Base-by-base conservation (phyloP, 2,888 invertebrate species). In the Platypus cylindrus region DNA sequence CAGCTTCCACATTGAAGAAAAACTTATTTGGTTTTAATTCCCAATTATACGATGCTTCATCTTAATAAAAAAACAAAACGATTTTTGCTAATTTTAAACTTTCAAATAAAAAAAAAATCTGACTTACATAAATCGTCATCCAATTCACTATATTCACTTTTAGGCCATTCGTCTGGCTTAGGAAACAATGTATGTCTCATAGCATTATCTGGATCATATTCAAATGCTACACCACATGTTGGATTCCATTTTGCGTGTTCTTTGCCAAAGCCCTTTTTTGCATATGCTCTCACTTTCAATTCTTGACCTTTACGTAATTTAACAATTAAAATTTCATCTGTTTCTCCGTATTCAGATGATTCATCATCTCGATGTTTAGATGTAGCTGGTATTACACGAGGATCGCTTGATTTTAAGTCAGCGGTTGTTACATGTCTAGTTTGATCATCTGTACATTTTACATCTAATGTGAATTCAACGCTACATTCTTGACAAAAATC, bases 211-310 rank as follows among this genome's bases (percentile, higher is more conserved):
- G 98, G 98, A 65, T 99, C 98, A 65, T 99, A 99, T 62, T 99
- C 98, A 63, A 99, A 99, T 32, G 86, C 84, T 1, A 98, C 95
- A 26, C 95, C 95, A 31, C 90, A 89, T 0, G 98, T 98, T 3
- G 98, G 98, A 66, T 97, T 98, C 98, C 98, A 98, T 62, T 98
- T 98, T 0, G 98, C 98, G 66, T 99, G 98, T 59, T 99, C 98
- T 57, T 98, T 98, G 1, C 95, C 93, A 66, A 93, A 91, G 3
- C 61, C 61, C 50, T 98, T 98, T 53, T 95, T 93, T 0, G 97
- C 98, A 66, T 90, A 97, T 1, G 95, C 97, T 49, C 85, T 29
- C 7, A 45, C 35, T 39, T 44, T 45, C 17, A 45, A 25, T 30
- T 45, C 45, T 32, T 45, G 45, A 7, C 45, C 78, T 58, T 78